Conservation (phyloP, 2,113 vertebrate species). For the Sinocyclocheilus grahami region DNA sequence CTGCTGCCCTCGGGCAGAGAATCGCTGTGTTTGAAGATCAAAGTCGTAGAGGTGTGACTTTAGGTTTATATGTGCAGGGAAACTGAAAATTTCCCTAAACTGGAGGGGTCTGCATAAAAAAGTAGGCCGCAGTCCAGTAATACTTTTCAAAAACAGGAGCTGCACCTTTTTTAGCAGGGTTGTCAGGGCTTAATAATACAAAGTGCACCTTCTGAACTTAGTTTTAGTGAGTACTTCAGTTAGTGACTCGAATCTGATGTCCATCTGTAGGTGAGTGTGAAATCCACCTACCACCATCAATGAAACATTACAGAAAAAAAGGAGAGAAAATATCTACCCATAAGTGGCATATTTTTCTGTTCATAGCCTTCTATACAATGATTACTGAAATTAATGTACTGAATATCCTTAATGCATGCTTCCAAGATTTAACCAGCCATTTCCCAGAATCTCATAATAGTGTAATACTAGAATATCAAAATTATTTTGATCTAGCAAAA, state of each 20-base stretch:
- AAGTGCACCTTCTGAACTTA: not conserved
- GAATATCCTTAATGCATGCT: not conserved
- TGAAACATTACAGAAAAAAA: not conserved
- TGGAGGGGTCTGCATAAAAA: slow-evolving; percentile 47
- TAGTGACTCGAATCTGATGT: not conserved
- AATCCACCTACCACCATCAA: not conserved
- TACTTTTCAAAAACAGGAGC: slow-evolving; percentile 4
- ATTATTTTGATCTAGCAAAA: not conserved
- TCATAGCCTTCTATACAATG: not conserved
- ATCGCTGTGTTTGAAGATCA: slow-evolving; percentile 58
- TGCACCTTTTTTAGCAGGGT: not conserved
- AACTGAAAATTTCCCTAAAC: slow-evolving; percentile 57
- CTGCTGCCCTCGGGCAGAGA: slow-evolving; percentile 47
- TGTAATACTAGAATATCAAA: not conserved
- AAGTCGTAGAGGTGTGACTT: slow-evolving; percentile 53
- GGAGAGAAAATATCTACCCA: not conserved
- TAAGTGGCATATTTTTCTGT: not conserved
- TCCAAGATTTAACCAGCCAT: too few relatives aligned
- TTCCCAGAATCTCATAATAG: not conserved
- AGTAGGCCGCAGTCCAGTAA: slow-evolving; percentile 35
- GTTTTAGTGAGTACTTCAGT: slow-evolving; percentile 6
- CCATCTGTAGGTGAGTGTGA: not conserved
- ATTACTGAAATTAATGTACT: not conserved
- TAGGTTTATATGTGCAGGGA: slow-evolving; percentile 50
- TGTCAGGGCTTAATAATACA: not conserved